These are phyloP conservation scores for Troglohyphantes excavatus DNA, from an alignment of 2,888 invertebrate species.

Conservation along the genomic window DNA sequence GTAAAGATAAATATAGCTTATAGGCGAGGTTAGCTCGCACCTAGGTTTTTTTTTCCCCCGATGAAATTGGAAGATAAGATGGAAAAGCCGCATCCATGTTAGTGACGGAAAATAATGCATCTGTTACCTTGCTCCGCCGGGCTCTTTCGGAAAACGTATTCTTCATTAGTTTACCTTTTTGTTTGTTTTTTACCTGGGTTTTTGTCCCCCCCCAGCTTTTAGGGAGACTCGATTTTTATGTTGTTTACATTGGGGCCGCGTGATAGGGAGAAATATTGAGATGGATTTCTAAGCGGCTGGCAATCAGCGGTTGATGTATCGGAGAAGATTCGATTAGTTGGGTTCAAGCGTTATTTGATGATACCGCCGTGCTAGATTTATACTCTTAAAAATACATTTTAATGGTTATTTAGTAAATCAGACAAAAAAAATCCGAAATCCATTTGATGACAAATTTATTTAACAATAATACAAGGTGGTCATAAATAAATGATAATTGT, in stretches of 20 bases:
- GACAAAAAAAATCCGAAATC: too few species aligned
- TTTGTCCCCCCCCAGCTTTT: conserved; percentile 14
- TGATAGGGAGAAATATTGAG: neutral
- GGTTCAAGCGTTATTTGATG: too few species aligned
- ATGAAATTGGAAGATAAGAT: conserved; percentile 64
- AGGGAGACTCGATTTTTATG: neutral
- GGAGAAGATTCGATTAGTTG: too few species aligned
- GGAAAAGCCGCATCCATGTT: conserved; percentile 45
- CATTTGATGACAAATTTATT: too few species aligned
- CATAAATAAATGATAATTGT: too few species aligned
- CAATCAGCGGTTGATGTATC: too few species aligned
- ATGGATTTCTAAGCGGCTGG: too few species aligned
- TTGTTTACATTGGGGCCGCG: conserved; percentile 25
- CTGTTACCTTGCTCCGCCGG: conserved; percentile 36
- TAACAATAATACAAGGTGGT: too few species aligned
- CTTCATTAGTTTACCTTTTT: conserved; percentile 59
- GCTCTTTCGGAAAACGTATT: conserved; percentile 47
- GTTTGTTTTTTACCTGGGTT: neutral
- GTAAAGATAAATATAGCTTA: conserved; percentile 69
- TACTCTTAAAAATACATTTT: too few species aligned
- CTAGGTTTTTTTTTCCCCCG: conserved; percentile 43
- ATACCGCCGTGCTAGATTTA: too few species aligned
- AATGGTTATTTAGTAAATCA: too few species aligned
- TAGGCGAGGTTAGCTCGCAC: conserved; percentile 67
- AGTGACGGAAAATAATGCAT: conserved; percentile 62